phyloP scores from a whole-genome alignment of 2,797 vertebrate genomes.

The Trachops cirrhosus region DNA sequence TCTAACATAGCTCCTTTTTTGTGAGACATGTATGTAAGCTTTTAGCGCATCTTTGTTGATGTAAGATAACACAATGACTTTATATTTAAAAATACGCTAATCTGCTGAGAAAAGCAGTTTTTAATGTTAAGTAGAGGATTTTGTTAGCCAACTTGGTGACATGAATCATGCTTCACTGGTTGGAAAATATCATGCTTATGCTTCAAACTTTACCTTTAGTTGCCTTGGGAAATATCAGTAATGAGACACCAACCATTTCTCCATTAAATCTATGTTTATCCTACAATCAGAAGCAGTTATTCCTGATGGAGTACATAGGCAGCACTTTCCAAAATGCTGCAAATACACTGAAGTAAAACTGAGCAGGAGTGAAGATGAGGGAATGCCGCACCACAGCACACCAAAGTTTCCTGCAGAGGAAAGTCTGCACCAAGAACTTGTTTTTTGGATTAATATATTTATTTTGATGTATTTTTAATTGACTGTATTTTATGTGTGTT shows the following conservation, averaged over 20 bases:
- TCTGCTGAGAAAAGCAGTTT: neutral
- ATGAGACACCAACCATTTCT: neutral
- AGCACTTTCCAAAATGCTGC: neutral
- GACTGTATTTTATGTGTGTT: neutral
- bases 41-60: neutral
- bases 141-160: constrained; percentile 3
- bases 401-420: neutral
- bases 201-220: neutral
- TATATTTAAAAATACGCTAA: neutral
- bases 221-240: constrained; percentile 33
- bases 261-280: constrained; percentile 29
- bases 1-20: neutral
- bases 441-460: neutral
- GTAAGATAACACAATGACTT: neutral
- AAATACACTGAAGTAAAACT: neutral
- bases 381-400: neutral
- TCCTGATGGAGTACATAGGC: neutral
- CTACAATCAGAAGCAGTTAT: constrained; percentile 21
- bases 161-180: neutral
- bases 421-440: neutral
- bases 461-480: neutral
- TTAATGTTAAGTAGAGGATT: neutral
- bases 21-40: neutral
- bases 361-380: neutral
- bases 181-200: neutral